Percentiles rank a stretch among this genome's conserved stretches.
phyloP scores from a whole-genome alignment of 2,797 vertebrate genomes.

The Echiichthys vipera region DNA sequence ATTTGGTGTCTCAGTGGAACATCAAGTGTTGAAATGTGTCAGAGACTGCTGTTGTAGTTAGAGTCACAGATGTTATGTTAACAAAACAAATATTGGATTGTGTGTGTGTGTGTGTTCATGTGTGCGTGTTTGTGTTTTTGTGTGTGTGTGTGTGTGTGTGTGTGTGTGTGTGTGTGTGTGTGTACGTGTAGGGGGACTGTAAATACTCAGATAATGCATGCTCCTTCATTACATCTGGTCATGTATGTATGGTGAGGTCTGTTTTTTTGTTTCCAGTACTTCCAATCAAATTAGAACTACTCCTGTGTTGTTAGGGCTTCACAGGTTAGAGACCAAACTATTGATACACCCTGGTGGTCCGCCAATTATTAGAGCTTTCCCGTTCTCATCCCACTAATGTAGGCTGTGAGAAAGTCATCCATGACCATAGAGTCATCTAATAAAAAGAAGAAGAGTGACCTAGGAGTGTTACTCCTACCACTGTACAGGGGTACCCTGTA shows the following conservation, averaged over 20 bases:
- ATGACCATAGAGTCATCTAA: neutral
- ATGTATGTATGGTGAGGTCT: neutral
- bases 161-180: no score
- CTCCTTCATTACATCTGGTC: neutral
- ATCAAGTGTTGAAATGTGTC: slow-evolving; percentile 30
- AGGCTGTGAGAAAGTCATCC: neutral
- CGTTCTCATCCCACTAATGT: neutral
- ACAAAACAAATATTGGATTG: slow-evolving; percentile 16
- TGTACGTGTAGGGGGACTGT: no score
- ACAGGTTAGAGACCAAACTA: neutral
- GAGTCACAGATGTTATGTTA: slow-evolving; percentile 44
- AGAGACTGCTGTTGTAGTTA: slow-evolving; percentile 19
- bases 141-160: no score
- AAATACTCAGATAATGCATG: neutral
- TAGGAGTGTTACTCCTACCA: slow-evolving; percentile 4
- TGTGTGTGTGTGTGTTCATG: neutral
- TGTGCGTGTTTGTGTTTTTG: neutral
- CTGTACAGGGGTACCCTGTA: slow-evolving; percentile 6
- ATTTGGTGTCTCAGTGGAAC: slow-evolving; percentile 41
- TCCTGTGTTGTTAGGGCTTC: neutral
- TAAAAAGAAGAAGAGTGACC: neutral
- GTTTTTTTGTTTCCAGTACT: neutral
- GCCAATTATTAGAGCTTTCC: neutral
- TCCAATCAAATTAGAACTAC: neutral
- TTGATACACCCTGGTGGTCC: neutral